Percentiles rank a stretch among this genome's conserved stretches.
phyloP scores from a whole-genome alignment of 2,888 invertebrate species.

The Netelia inedita region DNA sequence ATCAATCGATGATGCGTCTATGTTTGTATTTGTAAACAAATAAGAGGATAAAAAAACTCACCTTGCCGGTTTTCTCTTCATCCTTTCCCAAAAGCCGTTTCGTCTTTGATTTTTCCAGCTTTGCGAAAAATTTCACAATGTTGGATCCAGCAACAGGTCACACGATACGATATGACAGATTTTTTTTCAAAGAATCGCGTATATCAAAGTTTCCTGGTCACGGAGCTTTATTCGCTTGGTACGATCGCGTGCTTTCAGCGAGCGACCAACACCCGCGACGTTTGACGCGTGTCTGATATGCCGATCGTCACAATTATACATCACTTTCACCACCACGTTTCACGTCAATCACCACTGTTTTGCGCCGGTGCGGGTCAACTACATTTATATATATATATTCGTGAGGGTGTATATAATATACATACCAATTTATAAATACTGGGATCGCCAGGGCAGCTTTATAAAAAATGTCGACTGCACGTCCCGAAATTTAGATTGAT shows the following conservation, averaged over 20 bases:
- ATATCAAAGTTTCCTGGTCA: background rate
- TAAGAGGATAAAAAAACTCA: background rate
- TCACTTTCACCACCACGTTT: background rate
- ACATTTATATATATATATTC: background rate
- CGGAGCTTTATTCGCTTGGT: background rate
- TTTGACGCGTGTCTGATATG: slow-evolving; percentile 6
- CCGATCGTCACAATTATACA: slow-evolving; percentile 13
- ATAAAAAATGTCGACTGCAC: background rate
- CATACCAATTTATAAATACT: background rate
- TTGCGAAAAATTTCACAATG: background rate
- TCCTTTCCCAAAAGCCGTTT: background rate
- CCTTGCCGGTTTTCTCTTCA: slow-evolving; percentile 39
- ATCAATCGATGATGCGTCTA: background rate
- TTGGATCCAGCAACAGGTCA: slow-evolving; percentile 14
- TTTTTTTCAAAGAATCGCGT: background rate
- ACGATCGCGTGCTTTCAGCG: background rate
- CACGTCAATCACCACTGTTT: background rate
- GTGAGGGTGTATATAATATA: background rate
- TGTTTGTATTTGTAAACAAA: background rate
- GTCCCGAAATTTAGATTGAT: too few species aligned
- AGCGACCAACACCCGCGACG: background rate
- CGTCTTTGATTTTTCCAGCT: background rate
- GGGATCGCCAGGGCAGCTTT: background rate
- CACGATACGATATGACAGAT: background rate
- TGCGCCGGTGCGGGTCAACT: background rate